Conservation (phyloP, 2,113 vertebrate species). For the Antigone vipio region DNA sequence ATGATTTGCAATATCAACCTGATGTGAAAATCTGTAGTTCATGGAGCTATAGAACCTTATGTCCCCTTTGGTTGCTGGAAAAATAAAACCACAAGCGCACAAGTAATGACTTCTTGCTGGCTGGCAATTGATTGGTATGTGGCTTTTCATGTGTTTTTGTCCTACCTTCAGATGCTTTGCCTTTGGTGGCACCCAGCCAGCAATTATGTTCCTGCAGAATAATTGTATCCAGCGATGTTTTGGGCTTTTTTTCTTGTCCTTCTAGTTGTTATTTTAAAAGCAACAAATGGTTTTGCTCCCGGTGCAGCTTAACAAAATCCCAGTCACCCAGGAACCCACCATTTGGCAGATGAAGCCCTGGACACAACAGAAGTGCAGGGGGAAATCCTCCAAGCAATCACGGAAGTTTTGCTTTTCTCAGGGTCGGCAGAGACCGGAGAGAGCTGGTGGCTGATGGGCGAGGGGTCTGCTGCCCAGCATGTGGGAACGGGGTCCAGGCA, state of each 20-base stretch:
- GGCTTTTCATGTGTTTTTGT: not conserved
- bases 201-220: not conserved
- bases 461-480: not conserved
- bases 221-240: not conserved
- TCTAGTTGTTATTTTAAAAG: not conserved
- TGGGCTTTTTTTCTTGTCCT: not conserved
- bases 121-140: not conserved
- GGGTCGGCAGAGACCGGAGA: not conserved
- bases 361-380: not conserved
- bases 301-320: not conserved
- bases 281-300: not conserved
- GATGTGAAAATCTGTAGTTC: not conserved
- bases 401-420: not conserved
- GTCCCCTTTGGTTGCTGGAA: not conserved
- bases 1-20: not conserved
- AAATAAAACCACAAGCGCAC: rapidly evolving
- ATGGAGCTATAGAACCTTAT: not conserved
- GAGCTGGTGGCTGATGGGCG: not conserved
- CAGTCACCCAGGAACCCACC: not conserved
- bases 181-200: not conserved
- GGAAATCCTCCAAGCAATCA: not conserved
- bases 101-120: not conserved
- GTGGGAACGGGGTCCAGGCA: not conserved
- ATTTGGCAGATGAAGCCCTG: not conserved
- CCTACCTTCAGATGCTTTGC: not conserved